phyloP scores from a whole-genome alignment of 2,888 invertebrate genomes.

The Perithous albicinctus region DNA sequence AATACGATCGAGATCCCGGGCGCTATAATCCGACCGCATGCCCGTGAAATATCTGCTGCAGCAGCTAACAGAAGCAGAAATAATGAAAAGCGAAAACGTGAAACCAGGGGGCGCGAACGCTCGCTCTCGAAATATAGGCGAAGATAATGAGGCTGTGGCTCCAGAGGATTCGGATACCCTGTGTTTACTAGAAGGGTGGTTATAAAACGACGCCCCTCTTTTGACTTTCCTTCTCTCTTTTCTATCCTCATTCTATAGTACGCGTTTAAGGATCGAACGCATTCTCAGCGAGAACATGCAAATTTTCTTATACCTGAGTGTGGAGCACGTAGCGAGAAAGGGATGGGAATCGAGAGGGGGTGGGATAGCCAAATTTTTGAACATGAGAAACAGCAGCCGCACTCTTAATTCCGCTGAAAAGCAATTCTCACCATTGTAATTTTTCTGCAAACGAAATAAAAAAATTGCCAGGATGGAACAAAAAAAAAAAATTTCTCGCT shows the following conservation, averaged over 20 bases:
- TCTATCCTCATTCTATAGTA: conserved; percentile 52
- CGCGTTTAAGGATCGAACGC: conserved; percentile 43
- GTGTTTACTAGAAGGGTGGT: conserved; percentile 77
- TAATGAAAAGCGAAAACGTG: conserved; percentile 71
- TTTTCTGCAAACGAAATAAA: too few relatives aligned
- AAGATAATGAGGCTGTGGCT: conserved; percentile 75
- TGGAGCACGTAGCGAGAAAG: conserved; percentile 44
- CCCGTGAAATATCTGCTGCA: conserved; percentile 32
- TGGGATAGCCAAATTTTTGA: conserved; percentile 38
- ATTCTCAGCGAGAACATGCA: conserved; percentile 58
- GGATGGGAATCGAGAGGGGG: conserved; percentile 40
- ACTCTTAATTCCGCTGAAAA: neutral
- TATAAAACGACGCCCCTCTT: conserved; percentile 58
- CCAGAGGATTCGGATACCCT: conserved; percentile 79
- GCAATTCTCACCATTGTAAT: neutral
- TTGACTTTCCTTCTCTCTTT: conserved; percentile 29
- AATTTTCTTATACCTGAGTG: conserved; percentile 54
- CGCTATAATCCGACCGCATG: conserved; percentile 61
- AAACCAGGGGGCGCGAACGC: conserved; percentile 53
- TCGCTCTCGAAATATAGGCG: conserved; percentile 54
- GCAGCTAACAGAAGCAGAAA: conserved; percentile 63
- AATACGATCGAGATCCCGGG: conserved; percentile 45
- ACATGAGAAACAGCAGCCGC: neutral
- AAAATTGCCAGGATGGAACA: too few relatives aligned
- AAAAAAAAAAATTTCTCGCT: too few relatives aligned